These are phyloP conservation scores for Sinocyclocheilus anophthalmus DNA, from an alignment of 2,113 vertebrate genomes.

Conservation along the genomic window DNA sequence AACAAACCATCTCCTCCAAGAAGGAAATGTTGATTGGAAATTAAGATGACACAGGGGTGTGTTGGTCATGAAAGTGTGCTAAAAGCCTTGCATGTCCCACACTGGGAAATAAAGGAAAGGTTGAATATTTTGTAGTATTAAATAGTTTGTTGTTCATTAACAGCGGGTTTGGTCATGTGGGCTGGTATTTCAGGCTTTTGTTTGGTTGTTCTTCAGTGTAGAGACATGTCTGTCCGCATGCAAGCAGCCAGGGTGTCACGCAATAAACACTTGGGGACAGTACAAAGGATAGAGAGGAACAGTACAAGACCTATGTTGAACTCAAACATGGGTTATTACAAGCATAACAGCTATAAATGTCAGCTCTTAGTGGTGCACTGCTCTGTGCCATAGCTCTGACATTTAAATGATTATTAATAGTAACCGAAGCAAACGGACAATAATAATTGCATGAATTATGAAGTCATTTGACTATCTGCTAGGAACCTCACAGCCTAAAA, in stretches of 20 bases:
- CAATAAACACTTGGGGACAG: conserved; percentile 44
- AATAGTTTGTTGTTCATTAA: conserved; percentile 55
- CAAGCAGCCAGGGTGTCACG: conserved; percentile 58
- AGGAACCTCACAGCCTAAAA: background rate
- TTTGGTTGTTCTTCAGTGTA: conserved; percentile 55
- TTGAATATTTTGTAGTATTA: conserved; percentile 58
- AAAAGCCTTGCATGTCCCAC: conserved; percentile 55
- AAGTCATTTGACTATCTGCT: background rate
- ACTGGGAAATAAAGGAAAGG: conserved; percentile 58
- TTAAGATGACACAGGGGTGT: conserved; percentile 34
- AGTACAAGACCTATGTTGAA: background rate
- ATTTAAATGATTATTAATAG: background rate
- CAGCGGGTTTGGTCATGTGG: conserved; percentile 46
- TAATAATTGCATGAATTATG: background rate
- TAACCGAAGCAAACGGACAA: background rate
- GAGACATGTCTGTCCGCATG: conserved; percentile 54
- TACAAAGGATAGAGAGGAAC: too few relatives aligned
- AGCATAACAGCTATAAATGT: background rate
- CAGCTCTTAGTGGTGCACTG: background rate
- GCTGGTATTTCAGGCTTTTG: conserved; percentile 30
- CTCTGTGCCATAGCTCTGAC: background rate
- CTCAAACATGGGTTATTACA: background rate
- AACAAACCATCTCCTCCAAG: conserved; percentile 11
- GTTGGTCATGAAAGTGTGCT: conserved; percentile 47
- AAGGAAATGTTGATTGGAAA: conserved; percentile 34